phyloP scores from a whole-genome alignment of 2,113 vertebrate species.

The Pristiophorus japonicus region DNA sequence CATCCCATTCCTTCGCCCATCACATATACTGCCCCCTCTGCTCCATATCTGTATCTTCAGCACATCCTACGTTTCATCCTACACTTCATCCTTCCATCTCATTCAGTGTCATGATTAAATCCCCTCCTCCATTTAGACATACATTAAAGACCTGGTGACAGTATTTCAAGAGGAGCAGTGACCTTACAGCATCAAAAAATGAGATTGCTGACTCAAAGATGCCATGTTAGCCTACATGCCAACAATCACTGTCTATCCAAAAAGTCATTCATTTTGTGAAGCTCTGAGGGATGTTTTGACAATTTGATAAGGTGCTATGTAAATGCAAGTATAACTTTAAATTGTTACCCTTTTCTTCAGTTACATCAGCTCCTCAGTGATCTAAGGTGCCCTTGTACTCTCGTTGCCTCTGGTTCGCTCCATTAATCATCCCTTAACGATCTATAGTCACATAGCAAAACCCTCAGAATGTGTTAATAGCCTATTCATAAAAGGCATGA shows the following conservation, averaged over 20 bases:
- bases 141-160: background rate
- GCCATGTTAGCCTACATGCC: background rate
- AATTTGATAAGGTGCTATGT: background rate
- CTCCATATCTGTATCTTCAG: background rate
- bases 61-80: background rate
- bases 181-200: background rate
- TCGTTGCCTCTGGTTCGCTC: background rate
- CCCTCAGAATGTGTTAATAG: background rate
- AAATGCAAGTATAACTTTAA: background rate
- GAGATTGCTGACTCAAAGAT: slow-evolving; percentile 7
- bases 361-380: background rate
- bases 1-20: background rate
- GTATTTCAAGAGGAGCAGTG: background rate
- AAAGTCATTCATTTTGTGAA: background rate
- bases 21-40: background rate
- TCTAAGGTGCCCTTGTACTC: slow-evolving; percentile 32
- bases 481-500: slow-evolving; percentile 3
- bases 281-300: background rate
- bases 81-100: background rate
- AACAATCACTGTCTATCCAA: background rate
- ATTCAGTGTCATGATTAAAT: background rate
- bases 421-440: slow-evolving; percentile 27
- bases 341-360: background rate
- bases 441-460: background rate
- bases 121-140: background rate